Conservation (phyloP, 2,888 invertebrate genomes). For the Drosophila acutilabella region DNA sequence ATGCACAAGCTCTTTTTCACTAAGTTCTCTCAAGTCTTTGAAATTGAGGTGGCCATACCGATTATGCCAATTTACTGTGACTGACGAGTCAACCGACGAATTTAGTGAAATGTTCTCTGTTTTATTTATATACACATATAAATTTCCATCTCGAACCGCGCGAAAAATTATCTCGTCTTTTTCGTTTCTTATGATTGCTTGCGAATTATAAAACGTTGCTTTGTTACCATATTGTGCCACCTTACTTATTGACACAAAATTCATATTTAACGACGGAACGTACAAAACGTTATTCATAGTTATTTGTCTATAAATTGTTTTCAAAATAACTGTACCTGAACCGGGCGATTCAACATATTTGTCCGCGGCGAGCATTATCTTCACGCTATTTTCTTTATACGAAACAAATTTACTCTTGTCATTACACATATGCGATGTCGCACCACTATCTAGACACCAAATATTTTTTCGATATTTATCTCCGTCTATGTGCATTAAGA, state of each 20-base stretch:
- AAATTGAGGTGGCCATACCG: constrained; percentile 10
- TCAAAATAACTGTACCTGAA: background rate
- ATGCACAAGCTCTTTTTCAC: background rate
- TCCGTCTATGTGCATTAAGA: too few species aligned
- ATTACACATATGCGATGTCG: background rate
- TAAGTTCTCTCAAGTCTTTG: background rate
- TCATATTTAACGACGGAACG: constrained; percentile 1
- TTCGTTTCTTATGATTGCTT: too few species aligned
- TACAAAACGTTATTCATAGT: background rate
- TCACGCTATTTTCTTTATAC: background rate
- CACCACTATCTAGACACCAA: too few species aligned
- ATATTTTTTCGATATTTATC: too few species aligned
- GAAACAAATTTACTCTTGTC: constrained; percentile 1
- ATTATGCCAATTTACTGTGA: too few species aligned
- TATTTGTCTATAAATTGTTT: background rate
- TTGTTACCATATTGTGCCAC: background rate
- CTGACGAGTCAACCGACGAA: too few species aligned
- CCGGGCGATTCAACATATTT: constrained; percentile 4
- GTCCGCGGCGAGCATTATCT: constrained; percentile 1
- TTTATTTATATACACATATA: too few species aligned
- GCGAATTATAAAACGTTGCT: background rate
- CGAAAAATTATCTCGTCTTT: background rate
- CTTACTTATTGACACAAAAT: constrained; percentile 1
- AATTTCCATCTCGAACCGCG: background rate
- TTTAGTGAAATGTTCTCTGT: too few species aligned